Percentiles rank a stretch among this genome's conserved stretches.
Evolutionary conservation across 37 sponge, comb jelly and placozoan genomes (phyloP).

Genomic region (Corticium candelabrum): DNA sequence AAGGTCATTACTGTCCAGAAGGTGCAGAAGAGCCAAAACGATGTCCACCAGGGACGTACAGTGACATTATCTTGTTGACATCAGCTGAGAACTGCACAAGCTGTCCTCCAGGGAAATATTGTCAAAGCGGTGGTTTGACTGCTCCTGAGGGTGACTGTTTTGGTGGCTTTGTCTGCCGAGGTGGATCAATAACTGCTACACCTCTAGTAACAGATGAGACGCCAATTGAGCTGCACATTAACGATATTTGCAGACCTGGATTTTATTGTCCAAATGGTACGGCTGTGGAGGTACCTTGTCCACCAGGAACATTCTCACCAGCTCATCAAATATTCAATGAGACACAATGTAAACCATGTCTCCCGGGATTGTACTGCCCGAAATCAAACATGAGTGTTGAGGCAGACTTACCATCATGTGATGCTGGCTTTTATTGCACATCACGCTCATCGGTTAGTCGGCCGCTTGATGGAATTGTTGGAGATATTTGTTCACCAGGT

Average conservation of each 20-base stretch:
- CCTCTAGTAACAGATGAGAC: neutral
- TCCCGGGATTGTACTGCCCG: slow-evolving; percentile 6
- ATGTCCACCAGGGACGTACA: slow-evolving; percentile 37
- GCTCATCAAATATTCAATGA: neutral
- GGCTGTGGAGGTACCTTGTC: neutral
- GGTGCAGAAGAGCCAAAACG: slow-evolving; percentile 14
- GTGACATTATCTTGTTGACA: slow-evolving; percentile 5
- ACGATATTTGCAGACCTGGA: slow-evolving; percentile 10
- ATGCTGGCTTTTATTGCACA: slow-evolving; percentile 19
- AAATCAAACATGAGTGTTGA: neutral
- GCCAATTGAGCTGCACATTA: neutral
- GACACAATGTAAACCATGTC: neutral
- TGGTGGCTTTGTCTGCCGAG: slow-evolving; percentile 22
- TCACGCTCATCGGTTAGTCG: neutral
- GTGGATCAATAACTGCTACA: neutral
- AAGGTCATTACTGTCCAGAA: slow-evolving; percentile 20
- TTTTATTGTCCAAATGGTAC: slow-evolving; percentile 26
- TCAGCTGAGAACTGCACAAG: slow-evolving; percentile 9
- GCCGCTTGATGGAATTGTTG: neutral
- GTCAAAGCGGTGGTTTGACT: slow-evolving; percentile 11
- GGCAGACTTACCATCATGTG: slow-evolving; percentile 3
- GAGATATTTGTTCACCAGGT: slow-evolving; percentile 12
- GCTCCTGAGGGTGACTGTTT: slow-evolving; percentile 14
- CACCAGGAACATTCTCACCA: neutral
- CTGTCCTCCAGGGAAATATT: slow-evolving; percentile 27